phyloP scores from a whole-genome alignment of 2,113 vertebrate genomes.

The Gorilla gorilla region DNA sequence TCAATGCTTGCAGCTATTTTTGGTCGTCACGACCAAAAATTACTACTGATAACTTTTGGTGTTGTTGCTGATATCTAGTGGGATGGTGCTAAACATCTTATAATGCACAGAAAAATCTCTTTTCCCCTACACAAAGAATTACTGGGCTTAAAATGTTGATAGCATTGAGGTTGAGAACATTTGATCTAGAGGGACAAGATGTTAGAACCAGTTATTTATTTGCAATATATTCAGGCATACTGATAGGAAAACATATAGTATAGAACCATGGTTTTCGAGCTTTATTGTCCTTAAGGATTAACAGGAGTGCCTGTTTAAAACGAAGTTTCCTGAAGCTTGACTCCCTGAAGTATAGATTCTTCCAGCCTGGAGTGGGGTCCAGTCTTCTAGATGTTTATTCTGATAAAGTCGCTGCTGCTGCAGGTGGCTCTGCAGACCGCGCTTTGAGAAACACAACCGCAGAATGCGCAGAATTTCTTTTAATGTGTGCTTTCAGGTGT shows the following conservation, averaged over 20 bases:
- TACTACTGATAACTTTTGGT: background rate
- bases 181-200: background rate
- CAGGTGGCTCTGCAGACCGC: background rate
- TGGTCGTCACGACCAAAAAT: background rate
- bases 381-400: background rate
- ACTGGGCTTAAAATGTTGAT: background rate
- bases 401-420: background rate
- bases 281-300: background rate
- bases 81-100: background rate
- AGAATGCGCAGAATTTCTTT: background rate
- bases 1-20: background rate
- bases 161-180: background rate
- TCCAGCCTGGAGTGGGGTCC: background rate
- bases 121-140: background rate
- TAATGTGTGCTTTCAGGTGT: background rate
- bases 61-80: background rate
- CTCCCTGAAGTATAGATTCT: background rate
- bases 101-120: background rate
- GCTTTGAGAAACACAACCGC: background rate
- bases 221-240: background rate
- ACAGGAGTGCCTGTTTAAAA: background rate
- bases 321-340: background rate
- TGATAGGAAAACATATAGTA: background rate
- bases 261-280: background rate
- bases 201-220: background rate